phyloP scores from a whole-genome alignment of 2,797 vertebrate genomes.

The Novumbra hubbsi region DNA sequence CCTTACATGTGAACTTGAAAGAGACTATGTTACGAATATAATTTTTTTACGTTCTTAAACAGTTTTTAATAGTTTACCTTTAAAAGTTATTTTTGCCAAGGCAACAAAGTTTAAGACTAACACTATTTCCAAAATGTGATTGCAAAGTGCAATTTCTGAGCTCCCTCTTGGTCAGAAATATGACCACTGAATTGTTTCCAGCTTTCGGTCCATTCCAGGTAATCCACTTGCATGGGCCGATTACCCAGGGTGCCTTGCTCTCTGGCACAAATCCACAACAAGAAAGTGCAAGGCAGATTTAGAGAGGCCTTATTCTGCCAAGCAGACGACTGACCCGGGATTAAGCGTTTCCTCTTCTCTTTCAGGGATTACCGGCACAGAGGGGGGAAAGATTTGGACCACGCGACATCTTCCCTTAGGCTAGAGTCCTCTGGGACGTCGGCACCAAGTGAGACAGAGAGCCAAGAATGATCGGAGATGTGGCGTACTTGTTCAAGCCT shows the following conservation, averaged over 20 bases:
- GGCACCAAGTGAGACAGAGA: constrained; percentile 6
- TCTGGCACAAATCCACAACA: constrained; percentile 28
- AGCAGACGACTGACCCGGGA: constrained; percentile 40
- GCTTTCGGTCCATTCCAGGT: constrained; percentile 23
- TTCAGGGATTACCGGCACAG: constrained; percentile 43
- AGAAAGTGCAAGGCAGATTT: constrained; percentile 33
- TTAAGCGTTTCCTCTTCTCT: constrained; percentile 49
- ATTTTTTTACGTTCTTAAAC: neutral
- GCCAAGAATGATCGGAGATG: neutral
- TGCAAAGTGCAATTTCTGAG: neutral
- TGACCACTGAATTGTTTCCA: constrained; percentile 13
- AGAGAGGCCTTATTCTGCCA: constrained; percentile 33
- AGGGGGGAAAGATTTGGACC: constrained; percentile 21
- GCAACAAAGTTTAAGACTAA: constrained; percentile 8
- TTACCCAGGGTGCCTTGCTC: constrained; percentile 37
- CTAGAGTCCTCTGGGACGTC: constrained; percentile 20
- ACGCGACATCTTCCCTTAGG: constrained; percentile 23
- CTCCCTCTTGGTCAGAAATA: constrained; percentile 4
- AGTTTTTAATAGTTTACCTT: constrained; percentile 1
- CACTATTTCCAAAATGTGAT: constrained; percentile 21
- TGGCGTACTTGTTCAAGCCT: constrained; percentile 7
- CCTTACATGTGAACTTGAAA: constrained; percentile 11
- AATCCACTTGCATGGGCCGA: constrained; percentile 28
- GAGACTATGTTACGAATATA: constrained; percentile 1
- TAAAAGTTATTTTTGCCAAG: neutral